A percentile compares a stretch with the other conserved stretches of the same genome.
Conservation (phyloP, 2,888 invertebrate species). For the Limnephilus rhombicus region DNA sequence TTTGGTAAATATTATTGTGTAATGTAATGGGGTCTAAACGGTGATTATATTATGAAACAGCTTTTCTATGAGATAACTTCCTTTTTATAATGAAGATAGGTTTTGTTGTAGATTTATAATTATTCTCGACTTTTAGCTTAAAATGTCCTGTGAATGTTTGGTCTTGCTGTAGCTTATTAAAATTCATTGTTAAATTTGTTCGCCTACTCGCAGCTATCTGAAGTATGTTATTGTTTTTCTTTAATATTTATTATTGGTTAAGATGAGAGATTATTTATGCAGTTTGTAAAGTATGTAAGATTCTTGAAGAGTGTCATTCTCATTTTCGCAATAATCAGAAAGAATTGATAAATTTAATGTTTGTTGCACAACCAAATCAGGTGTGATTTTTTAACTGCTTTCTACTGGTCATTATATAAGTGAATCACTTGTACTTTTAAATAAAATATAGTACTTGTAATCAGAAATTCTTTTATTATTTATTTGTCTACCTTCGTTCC, state of each 20-base stretch:
- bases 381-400: conserved; percentile 50
- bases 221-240: conserved; percentile 65
- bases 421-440: conserved; percentile 47
- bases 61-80: neutral
- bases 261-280: conserved; percentile 63
- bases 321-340: conserved; percentile 29
- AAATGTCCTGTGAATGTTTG: conserved; percentile 59
- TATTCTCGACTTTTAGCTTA: conserved; percentile 46
- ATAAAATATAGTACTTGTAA: conserved; percentile 60
- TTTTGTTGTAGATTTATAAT: conserved; percentile 62
- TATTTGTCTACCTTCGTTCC: neutral
- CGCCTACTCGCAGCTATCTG: conserved; percentile 59
- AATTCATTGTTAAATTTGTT: conserved; percentile 61
- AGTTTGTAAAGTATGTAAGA: conserved; percentile 49
- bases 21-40: neutral
- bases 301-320: conserved; percentile 29
- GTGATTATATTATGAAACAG: neutral
- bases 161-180: conserved; percentile 60
- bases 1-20: neutral
- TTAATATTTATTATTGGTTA: conserved; percentile 65
- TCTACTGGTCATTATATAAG: conserved; percentile 49
- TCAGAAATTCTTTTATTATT: conserved; percentile 43
- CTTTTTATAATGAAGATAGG: conserved; percentile 51
- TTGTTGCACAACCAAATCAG: conserved; percentile 18
- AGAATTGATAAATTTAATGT: conserved; percentile 11